Evolutionary conservation across 2,888 invertebrate species (phyloP).

Genomic region (Silvanus unidentatus): DNA sequence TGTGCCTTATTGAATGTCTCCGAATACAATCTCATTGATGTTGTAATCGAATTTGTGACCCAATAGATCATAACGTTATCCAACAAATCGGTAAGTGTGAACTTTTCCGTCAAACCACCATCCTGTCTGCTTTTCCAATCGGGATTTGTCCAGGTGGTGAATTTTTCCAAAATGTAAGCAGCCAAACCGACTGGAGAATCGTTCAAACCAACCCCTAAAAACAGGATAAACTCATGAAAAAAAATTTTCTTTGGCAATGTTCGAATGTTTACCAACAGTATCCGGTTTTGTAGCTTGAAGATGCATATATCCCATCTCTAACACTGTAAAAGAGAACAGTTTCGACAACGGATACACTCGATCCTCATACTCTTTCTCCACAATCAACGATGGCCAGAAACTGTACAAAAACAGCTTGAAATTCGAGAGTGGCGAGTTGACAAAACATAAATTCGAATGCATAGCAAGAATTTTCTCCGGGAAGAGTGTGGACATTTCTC

Average conservation of each 20-base stretch:
- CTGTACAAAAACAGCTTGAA: conserved; percentile 18
- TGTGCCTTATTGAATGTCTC: conserved; percentile 48
- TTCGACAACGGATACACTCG: background rate
- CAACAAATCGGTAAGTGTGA: conserved; percentile 63
- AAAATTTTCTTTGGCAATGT: background rate
- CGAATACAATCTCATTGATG: conserved; percentile 68
- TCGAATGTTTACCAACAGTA: conserved; percentile 60
- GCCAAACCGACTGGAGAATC: conserved; percentile 82
- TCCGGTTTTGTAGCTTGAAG: conserved; percentile 87
- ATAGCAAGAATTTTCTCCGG: conserved; percentile 54
- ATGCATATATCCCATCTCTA: conserved; percentile 63
- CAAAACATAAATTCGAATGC: conserved; percentile 53
- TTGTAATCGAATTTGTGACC: conserved; percentile 65
- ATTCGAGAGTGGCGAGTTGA: conserved; percentile 10
- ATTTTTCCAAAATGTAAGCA: conserved; percentile 87
- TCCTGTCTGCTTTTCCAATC: conserved; percentile 50
- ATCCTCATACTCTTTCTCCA: conserved; percentile 45
- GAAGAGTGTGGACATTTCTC: conserved; percentile 58
- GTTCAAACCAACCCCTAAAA: conserved; percentile 58
- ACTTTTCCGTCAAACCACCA: conserved; percentile 62
- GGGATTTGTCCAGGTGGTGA: conserved; percentile 66
- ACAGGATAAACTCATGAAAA: too few species aligned
- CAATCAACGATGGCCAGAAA: conserved; percentile 36
- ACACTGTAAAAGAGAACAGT: conserved; percentile 37
- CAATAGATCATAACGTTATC: conserved; percentile 84